Evolutionary conservation across 2,113 vertebrate species (phyloP), one percentile per base, ranked within the genome.

Genomic region (Boleophthalmus pectinirostris): DNA sequence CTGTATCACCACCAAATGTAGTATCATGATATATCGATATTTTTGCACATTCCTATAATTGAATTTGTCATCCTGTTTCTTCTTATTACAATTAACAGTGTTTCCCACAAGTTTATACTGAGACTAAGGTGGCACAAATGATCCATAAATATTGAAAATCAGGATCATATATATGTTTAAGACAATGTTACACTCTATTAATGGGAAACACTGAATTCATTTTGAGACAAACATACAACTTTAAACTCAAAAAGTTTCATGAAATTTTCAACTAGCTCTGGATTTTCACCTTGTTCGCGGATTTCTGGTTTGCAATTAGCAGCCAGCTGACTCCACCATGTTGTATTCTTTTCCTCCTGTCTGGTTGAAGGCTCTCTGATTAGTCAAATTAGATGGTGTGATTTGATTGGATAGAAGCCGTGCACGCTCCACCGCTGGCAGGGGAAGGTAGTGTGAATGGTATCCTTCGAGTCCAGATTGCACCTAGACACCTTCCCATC

Each of bases 381-480:
- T 87, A 75, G 69, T 72, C 21, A 83, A 85, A 83, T 83, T 77
- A 85, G 58, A 35, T 68, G 69, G 67, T 70, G 58, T 77, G 51
- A 54, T 80, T 74, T 87, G 82, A 82, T 85, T 84, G 78, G 82
- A 80, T 63, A 80, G 70, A 75, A 82, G 85, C 75, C 46, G 49
- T 65, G 60, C 73, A 45, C 61, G 70, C 64, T 72, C 73, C 71
- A 77, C 58, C 10, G 60, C 65, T 80, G 70, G 68, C 63, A 74
- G 76, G 38, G 20, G n/a, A 45, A 53, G 60, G 67, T 63, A 57
- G 23, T 72, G 67, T 72, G 70, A 84, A 66, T 64, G 21, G 70
- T 56, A 53, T 71, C 63, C 66, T 24, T 46, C 66, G 51, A 57
- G 68, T 75, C 67, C 80, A 71, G 66, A 81, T 8, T 66, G 56